Conservation (phyloP, 2,113 vertebrate genomes). For the Caretta caretta region DNA sequence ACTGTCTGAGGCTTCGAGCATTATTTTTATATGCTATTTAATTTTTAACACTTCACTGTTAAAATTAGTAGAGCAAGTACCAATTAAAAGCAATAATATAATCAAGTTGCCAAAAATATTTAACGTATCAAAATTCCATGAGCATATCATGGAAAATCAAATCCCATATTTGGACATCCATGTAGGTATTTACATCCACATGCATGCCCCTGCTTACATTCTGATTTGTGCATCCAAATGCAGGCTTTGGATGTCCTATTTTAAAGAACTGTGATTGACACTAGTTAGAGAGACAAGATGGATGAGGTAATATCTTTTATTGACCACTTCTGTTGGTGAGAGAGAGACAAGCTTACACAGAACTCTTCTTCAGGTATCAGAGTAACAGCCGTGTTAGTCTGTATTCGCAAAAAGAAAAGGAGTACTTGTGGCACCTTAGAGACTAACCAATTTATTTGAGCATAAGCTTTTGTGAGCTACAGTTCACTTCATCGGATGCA, state of each 20-base stretch:
- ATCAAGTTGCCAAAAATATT: constrained; percentile 30
- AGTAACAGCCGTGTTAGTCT: too few relatives aligned
- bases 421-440: too few relatives aligned
- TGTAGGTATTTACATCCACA: background rate
- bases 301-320: background rate
- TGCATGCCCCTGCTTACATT: background rate
- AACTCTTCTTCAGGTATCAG: background rate
- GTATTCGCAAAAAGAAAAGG: too few relatives aligned
- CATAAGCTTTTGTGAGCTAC: too few relatives aligned
- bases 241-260: background rate
- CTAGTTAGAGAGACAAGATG: background rate
- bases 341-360: background rate
- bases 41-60: constrained; percentile 14
- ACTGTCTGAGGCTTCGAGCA: background rate
- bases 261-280: background rate
- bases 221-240: constrained; percentile 1
- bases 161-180: background rate
- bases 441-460: too few relatives aligned
- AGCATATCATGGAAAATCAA: background rate
- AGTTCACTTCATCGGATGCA: too few relatives aligned
- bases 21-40: constrained; percentile 8
- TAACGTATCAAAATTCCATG: constrained; percentile 2
- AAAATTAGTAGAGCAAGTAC: background rate
- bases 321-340: too few relatives aligned
- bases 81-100: constrained; percentile 40